Evolutionary conservation across 2,888 invertebrate genomes (phyloP).

Genomic region (Adelphocoris suturalis): DNA sequence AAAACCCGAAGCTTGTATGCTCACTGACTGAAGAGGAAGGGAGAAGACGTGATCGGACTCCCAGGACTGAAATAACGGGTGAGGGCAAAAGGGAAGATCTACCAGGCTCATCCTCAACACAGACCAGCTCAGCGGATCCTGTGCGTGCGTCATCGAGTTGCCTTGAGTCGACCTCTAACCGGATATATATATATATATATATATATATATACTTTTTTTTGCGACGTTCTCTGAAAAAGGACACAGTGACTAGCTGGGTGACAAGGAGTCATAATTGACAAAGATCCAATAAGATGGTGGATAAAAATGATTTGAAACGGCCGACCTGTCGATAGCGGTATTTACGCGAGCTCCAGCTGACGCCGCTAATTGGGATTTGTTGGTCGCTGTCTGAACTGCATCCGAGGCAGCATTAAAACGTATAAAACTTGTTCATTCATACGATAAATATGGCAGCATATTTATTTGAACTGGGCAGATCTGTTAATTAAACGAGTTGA

Average conservation of each 20-base stretch:
- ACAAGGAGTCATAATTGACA: constrained; percentile 1
- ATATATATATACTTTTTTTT: not conserved
- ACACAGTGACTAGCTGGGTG: not conserved
- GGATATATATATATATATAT: not conserved
- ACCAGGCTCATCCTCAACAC: constrained; percentile 12
- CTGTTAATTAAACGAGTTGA: not conserved
- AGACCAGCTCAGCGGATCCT: not conserved
- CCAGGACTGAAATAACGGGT: not conserved
- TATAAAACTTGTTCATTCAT: not conserved
- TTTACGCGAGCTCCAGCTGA: not conserved
- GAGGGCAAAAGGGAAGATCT: constrained; percentile 4
- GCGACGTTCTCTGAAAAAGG: not conserved
- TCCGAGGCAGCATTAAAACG: not conserved
- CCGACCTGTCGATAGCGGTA: not conserved
- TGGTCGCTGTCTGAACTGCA: not conserved
- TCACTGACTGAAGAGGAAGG: not conserved
- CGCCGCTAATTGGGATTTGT: not conserved
- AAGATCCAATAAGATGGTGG: not conserved
- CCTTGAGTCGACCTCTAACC: constrained; percentile 38
- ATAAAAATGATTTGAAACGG: not conserved
- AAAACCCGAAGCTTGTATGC: not conserved
- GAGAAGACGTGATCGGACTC: constrained; percentile 4
- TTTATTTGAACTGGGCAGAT: not conserved
- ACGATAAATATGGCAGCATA: not conserved
- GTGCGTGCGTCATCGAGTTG: not conserved